Percentiles rank a stretch among this genome's conserved stretches.
These are phyloP conservation scores for Apantesis nais DNA, from an alignment of 2,888 invertebrate genomes.

Conservation along the genomic window DNA sequence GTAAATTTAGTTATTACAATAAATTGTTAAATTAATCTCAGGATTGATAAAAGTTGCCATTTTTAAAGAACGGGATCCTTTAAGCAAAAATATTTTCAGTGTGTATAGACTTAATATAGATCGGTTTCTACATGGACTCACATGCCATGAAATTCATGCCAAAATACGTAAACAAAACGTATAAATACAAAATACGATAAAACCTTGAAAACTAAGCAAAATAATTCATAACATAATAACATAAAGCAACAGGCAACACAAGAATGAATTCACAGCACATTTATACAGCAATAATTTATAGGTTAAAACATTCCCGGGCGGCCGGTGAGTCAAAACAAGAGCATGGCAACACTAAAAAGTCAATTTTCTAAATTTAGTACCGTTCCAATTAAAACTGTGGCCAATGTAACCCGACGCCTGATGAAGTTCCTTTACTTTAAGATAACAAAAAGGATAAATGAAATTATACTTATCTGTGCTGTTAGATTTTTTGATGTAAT, in stretches of 20 bases:
- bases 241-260: constrained; percentile 27
- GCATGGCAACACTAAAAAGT: constrained; percentile 58
- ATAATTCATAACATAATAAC: constrained; percentile 14
- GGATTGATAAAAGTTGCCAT: neutral
- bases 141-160: neutral
- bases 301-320: constrained; percentile 41
- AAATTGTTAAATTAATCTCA: neutral
- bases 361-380: constrained; percentile 63
- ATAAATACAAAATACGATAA: constrained; percentile 13
- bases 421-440: constrained; percentile 32
- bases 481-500: constrained; percentile 25
- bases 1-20: neutral
- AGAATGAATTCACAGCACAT: constrained; percentile 30
- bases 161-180: constrained; percentile 1
- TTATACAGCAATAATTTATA: constrained; percentile 38
- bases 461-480: constrained; percentile 9
- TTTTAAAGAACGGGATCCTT: neutral
- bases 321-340: constrained; percentile 45
- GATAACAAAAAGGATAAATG: constrained; percentile 26
- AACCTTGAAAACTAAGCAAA: constrained; percentile 11
- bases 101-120: neutral
- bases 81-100: neutral
- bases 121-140: neutral
- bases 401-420: constrained; percentile 64
- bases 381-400: constrained; percentile 61